Conservation (phyloP, 1,140 invertebrate genomes). For the Drosophila obscura region DNA sequence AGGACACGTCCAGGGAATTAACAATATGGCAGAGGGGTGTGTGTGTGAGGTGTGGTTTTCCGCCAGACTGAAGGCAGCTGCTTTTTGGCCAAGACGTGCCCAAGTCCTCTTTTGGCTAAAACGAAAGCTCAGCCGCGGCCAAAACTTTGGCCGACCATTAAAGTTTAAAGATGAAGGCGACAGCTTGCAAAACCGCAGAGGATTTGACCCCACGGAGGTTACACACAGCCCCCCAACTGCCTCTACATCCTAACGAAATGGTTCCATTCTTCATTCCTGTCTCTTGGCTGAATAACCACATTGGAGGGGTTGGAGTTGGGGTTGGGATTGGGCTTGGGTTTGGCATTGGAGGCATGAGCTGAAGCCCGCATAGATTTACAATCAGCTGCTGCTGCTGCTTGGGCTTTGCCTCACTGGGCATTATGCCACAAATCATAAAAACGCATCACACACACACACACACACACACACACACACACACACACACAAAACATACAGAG, state of each 20-base stretch:
- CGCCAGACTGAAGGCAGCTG: constrained; percentile 40
- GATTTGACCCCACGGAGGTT: constrained; percentile 46
- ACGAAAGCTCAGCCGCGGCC: constrained; percentile 45
- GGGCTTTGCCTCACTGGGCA: constrained; percentile 41
- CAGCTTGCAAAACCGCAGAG: constrained; percentile 62
- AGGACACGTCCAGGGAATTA: constrained; percentile 78
- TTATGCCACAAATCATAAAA: constrained; percentile 79
- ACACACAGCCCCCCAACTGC: constrained; percentile 18
- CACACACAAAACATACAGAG: constrained; percentile 10
- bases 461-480: constrained; percentile 36
- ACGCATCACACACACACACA: constrained; percentile 53
- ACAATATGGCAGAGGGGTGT: constrained; percentile 22
- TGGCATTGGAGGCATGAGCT: not conserved
- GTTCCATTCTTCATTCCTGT: constrained; percentile 27
- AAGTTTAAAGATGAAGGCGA: constrained; percentile 80
- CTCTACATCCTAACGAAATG: constrained; percentile 23
- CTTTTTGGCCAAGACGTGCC: constrained; percentile 61
- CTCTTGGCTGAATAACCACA: constrained; percentile 47
- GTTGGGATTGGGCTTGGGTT: not conserved
- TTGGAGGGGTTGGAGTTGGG: constrained; percentile 6
- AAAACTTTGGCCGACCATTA: constrained; percentile 67
- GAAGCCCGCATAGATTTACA: constrained; percentile 71
- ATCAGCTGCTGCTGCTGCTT: constrained; percentile 50
- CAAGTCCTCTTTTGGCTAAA: constrained; percentile 60
- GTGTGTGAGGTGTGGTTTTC: constrained; percentile 10